phyloP scores from a whole-genome alignment of 1,140 invertebrate genomes.

The Oppia nitens region DNA sequence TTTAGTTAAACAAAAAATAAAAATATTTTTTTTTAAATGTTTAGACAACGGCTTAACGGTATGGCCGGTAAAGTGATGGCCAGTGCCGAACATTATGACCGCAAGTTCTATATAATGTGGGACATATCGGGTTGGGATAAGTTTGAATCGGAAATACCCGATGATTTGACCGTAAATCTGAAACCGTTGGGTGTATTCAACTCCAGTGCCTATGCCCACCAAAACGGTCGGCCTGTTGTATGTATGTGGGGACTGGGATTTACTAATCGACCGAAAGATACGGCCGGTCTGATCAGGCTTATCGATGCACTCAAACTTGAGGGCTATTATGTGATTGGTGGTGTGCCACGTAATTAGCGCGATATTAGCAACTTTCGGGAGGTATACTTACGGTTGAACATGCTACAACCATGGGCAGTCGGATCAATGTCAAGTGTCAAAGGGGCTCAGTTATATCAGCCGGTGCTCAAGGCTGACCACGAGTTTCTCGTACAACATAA shows the following conservation, averaged over 20 bases:
- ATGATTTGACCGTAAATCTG: background rate
- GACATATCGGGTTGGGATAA: background rate
- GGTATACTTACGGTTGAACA: background rate
- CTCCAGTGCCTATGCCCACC: background rate
- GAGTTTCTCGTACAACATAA: background rate
- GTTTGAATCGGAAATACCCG: background rate
- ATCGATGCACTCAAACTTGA: background rate
- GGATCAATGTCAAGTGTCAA: background rate
- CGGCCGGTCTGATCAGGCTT: background rate
- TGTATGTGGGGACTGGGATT: background rate
- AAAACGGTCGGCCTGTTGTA: background rate
- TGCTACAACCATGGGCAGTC: background rate
- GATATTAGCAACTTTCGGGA: background rate
- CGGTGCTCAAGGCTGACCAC: background rate
- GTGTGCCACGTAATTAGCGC: background rate
- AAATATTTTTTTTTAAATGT: too few species aligned
- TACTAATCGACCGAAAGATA: background rate
- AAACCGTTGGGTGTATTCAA: background rate
- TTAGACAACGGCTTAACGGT: background rate
- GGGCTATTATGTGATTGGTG: background rate
- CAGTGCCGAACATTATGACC: background rate
- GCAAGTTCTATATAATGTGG: background rate
- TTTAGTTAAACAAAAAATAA: too few species aligned
- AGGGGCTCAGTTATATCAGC: background rate
- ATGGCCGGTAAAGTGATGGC: background rate